Evolutionary conservation across 2,888 invertebrate species (phyloP), one percentile per base, ranked within the genome.

Genomic region (Hyppa rectilinea): DNA sequence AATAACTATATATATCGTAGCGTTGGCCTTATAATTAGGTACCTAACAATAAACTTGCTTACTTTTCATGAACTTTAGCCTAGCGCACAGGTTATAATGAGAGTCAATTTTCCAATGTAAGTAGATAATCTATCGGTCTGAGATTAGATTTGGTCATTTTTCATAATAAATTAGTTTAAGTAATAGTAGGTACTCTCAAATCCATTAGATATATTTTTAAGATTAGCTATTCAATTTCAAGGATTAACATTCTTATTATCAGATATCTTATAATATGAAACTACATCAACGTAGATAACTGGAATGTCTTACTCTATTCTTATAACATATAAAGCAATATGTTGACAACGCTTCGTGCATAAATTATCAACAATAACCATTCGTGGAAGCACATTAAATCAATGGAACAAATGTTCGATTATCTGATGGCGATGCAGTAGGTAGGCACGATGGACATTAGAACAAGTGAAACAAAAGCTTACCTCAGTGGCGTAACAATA

Each of bases 311-410:
- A 79, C 55, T 70, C 59, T 78, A 81, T 62, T 53, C 53, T 60
- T 78, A 79, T 64, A 84, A 83, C 83, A 84, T 77, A 71, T 78
- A 81, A 85, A 86, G 86, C 84, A 78, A 82, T 81, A 65, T 75
- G 73, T 69, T 80, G 79, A 69, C 75, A 82, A 85, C 81, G 81
- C 77, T 76, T 85, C 80, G 87, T 91, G 91, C 89, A 87, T 87
- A 87, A 86, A 88, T 88, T 84, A 89, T 88, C 86, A 89, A 88
- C 87, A 88, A 86, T 86, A 88, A 88, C 84, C 84, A 88, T 88
- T 84, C 84, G 91, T 94, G 94, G 94, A 94, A 94, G 94, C 94
- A 94, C 94, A 88, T 91, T 84, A 89, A 89, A 90, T 88, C 80
- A 87, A 88, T 88, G 72, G 86, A 85, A 87, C 85, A 87, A 85